Conservation (phyloP, 2,797 vertebrate genomes). For the Cynodonichthys magdalenae region DNA sequence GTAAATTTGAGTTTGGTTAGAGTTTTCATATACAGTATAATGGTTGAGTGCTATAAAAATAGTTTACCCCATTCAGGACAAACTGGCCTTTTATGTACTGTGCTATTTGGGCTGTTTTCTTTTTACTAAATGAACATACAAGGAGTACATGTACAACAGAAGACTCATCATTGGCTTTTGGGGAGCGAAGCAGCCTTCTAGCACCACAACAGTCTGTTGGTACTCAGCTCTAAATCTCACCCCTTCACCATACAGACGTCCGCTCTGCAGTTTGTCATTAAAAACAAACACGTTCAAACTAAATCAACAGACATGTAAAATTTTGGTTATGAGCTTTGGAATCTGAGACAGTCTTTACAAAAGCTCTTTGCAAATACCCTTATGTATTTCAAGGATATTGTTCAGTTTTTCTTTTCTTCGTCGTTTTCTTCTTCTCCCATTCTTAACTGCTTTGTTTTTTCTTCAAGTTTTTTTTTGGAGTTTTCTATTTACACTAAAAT, state of each 20-base stretch:
- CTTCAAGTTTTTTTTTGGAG: slow-evolving; percentile 86
- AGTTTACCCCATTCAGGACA: slow-evolving; percentile 73
- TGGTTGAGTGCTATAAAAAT: slow-evolving; percentile 84
- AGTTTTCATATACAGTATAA: slow-evolving; percentile 82
- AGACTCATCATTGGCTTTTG: slow-evolving; percentile 81
- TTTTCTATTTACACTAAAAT: slow-evolving; percentile 80
- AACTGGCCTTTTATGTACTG: slow-evolving; percentile 93
- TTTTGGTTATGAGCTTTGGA: slow-evolving; percentile 99
- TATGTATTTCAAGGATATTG: slow-evolving; percentile 87
- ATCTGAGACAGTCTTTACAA: slow-evolving; percentile 98
- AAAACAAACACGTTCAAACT: slow-evolving; percentile 95
- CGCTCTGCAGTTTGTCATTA: slow-evolving; percentile 81
- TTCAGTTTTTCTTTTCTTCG: slow-evolving; percentile 73
- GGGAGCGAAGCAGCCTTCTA: slow-evolving; percentile 67
- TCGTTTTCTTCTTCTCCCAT: slow-evolving; percentile 54
- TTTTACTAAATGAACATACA: slow-evolving; percentile 79
- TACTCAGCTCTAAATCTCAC: slow-evolving; percentile 66
- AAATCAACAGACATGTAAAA: slow-evolving; percentile 93
- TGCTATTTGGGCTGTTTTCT: slow-evolving; percentile 87
- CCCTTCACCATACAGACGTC: slow-evolving; percentile 75
- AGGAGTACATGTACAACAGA: slow-evolving; percentile 79
- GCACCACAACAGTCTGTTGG: slow-evolving; percentile 71
- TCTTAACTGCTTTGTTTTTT: slow-evolving; percentile 77
- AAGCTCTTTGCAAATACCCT: slow-evolving; percentile 91
- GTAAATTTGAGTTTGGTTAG: slow-evolving; percentile 83